These are phyloP conservation scores for Jaculus jaculus DNA, from an alignment of 2,113 vertebrate species.

Conservation along the genomic window DNA sequence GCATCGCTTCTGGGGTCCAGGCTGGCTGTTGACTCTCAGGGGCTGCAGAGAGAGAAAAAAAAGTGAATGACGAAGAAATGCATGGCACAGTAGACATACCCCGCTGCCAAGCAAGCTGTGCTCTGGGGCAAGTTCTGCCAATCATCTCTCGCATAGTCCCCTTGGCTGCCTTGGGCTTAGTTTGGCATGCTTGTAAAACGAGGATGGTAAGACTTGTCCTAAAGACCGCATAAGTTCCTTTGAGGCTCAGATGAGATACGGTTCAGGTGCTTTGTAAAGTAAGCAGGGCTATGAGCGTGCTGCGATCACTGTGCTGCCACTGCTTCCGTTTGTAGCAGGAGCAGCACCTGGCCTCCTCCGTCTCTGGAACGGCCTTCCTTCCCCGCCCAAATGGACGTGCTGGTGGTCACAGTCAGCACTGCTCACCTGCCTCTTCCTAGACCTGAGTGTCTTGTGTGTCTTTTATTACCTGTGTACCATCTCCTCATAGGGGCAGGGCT, in stretches of 20 bases:
- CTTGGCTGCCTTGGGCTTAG: not conserved
- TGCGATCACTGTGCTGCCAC: not conserved
- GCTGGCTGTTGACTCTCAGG: slow-evolving; percentile 86
- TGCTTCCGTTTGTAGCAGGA: not conserved
- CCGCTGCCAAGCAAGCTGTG: not conserved
- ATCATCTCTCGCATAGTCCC: not conserved
- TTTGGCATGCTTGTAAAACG: not conserved
- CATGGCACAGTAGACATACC: accelerated
- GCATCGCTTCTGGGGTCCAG: slow-evolving; percentile 90
- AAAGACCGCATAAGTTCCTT: not conserved
- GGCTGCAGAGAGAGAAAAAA: slow-evolving; percentile 83
- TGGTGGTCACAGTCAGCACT: accelerated
- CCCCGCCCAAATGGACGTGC: not conserved
- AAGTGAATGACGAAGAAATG: not conserved
- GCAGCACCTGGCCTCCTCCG: not conserved
- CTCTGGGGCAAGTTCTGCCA: not conserved
- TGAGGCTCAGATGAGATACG: not conserved
- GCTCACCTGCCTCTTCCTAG: not conserved
- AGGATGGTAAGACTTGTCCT: not conserved
- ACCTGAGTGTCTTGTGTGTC: not conserved
- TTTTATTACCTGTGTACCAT: not conserved
- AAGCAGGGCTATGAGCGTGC: not conserved
- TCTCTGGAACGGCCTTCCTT: not conserved
- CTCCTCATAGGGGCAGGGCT: not conserved
- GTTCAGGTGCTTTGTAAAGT: not conserved